phyloP scores from a whole-genome alignment of 2,888 invertebrate species.

The Oithona nana region DNA sequence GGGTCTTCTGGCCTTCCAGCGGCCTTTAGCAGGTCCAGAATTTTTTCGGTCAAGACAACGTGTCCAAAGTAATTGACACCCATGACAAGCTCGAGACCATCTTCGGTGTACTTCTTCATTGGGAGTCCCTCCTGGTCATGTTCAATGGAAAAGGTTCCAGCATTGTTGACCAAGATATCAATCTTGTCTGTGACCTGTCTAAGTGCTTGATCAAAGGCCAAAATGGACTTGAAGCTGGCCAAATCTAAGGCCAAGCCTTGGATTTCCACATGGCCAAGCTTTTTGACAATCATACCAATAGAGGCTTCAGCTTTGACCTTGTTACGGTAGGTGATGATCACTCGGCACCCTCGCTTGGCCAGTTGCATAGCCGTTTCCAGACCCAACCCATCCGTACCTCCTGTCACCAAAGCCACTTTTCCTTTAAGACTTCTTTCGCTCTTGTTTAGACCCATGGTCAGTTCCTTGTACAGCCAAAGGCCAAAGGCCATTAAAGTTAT shows the following conservation, averaged over 20 bases:
- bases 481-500: no score
- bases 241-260: conserved; percentile 37
- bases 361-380: not conserved
- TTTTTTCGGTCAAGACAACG: not conserved
- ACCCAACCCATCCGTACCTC: not conserved
- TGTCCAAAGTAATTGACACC: not conserved
- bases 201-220: conserved; percentile 46
- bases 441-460: not conserved
- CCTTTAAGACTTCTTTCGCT: not conserved
- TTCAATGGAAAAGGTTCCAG: not conserved
- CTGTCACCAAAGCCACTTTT: not conserved
- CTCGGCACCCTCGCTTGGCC: not conserved
- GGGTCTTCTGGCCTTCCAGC: not conserved
- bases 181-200: not conserved
- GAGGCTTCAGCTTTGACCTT: not conserved
- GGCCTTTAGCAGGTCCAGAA: not conserved
- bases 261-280: not conserved
- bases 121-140: not conserved
- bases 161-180: not conserved
- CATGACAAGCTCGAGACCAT: not conserved
- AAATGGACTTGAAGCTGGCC: conserved; percentile 48
- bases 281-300: not conserved
- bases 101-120: not conserved
- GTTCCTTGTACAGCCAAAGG: not conserved
- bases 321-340: conserved; percentile 3